phyloP scores from a whole-genome alignment of 2,888 invertebrate genomes.

The Tetranychus truncatus region DNA sequence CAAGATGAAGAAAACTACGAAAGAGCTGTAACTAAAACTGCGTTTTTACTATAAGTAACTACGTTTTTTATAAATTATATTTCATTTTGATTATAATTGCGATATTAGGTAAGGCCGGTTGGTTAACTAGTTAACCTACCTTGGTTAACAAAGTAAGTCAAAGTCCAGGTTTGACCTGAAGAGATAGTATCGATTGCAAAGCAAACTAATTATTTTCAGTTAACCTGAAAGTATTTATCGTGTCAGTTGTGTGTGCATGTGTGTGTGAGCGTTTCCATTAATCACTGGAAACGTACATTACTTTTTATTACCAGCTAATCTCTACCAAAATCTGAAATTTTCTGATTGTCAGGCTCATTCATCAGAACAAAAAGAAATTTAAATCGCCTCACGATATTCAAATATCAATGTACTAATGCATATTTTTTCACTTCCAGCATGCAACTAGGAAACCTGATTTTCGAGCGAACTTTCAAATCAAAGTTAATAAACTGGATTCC shows the following conservation, averaged over 20 bases:
- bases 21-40: no score
- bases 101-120: slow-evolving; percentile 1
- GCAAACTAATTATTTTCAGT: neutral
- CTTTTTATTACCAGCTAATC: neutral
- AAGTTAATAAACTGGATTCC: no score
- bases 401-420: no score
- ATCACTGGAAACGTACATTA: neutral
- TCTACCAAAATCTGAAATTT: no score
- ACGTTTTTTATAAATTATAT: no score
- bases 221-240: neutral
- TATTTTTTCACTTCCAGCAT: no score
- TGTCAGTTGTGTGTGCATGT: neutral
- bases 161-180: neutral
- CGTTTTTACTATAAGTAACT: no score
- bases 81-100: neutral
- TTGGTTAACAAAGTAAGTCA: neutral
- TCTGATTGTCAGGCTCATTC: no score
- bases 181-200: neutral
- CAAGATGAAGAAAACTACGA: neutral
- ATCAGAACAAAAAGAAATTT: no score
- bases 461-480: no score
- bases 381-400: no score
- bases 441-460: no score
- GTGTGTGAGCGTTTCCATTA: neutral
- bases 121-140: neutral